phyloP scores from a whole-genome alignment of 2,797 vertebrate species.

The Heterohyrax brucei region DNA sequence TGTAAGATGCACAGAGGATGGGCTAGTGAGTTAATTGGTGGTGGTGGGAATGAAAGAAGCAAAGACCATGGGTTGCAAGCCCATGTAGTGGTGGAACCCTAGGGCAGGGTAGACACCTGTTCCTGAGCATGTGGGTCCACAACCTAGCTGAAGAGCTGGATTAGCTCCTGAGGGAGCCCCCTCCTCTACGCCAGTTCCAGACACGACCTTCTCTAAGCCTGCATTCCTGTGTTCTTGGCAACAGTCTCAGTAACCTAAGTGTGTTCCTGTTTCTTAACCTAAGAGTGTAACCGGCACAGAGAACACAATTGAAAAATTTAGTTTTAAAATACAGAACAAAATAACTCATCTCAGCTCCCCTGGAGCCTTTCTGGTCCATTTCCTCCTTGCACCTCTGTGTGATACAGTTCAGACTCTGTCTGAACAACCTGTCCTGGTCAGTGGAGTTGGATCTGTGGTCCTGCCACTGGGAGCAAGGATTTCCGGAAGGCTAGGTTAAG shows the following conservation, averaged over 20 bases:
- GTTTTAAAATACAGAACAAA: slow-evolving; percentile 1
- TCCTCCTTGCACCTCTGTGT: not conserved
- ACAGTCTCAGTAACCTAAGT: not conserved
- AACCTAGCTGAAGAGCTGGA: not conserved
- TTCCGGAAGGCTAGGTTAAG: no score
- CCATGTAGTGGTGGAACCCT: not conserved
- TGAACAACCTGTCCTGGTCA: not conserved
- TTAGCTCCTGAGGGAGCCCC: not conserved
- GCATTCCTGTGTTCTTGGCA: not conserved
- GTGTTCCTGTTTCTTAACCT: not conserved
- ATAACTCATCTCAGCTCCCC: not conserved
- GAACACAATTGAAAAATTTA: not conserved
- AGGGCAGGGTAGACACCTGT: no score
- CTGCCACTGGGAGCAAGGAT: not conserved
- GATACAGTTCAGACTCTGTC: not conserved
- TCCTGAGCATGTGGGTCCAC: rapidly evolving
- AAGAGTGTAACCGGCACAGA: not conserved
- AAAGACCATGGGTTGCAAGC: not conserved
- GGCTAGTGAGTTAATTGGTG: not conserved
- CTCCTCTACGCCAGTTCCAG: not conserved
- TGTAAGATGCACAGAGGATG: not conserved
- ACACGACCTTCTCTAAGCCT: not conserved
- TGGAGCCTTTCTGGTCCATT: not conserved
- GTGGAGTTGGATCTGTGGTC: not conserved
- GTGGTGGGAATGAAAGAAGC: not conserved